Evolutionary conservation across 2,888 invertebrate genomes (phyloP), one percentile per base, ranked within the genome.

Genomic region (Noctua pronuba): DNA sequence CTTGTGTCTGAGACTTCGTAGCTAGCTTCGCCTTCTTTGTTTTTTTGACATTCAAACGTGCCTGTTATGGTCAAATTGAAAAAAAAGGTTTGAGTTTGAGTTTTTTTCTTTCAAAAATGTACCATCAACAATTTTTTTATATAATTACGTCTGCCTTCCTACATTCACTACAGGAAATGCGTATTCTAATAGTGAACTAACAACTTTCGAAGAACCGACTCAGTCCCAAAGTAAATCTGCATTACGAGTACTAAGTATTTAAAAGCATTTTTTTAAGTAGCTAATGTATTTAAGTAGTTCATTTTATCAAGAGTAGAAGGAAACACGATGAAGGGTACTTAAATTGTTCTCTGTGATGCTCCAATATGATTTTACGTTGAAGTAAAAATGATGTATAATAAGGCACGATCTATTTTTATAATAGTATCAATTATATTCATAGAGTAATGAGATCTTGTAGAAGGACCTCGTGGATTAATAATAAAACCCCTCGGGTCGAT

Each of bases 221-320:
- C 38, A 52, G 44, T 77, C 18, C 28, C 18, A 21, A 69, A 64
- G 46, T 35, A 62, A 78, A 31, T 8, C 28, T 44, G 21, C 41
- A 21, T 58, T 49, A n/a, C n/a, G n/a, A n/a, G n/a, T n/a, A 52
- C 16, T n/a, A 24, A 21, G 35, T 55, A 35, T 64, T 35, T 38
- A 68, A 83, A 77, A 83, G 52, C 44, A 64, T 77, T 83, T 80
- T 68, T 55, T 64, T 58, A 77, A 55, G 8, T 16, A 35, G 18
- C 18, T 64, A 83, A 82, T 58, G 60, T 41, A 64, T 64, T 68
- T 49, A 68, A 38, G 62, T 49, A 68, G 21, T 82, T 67, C 1
- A 41, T 41, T 52, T 46, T 64, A 58, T 68, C 8, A 58, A 64
- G 46, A 83, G 46, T n/a, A 64, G 38, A 52, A 67, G 24, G 18